These are phyloP conservation scores for Sceliomorpha sp. DNA, from an alignment of 2,888 invertebrate species.

Conservation along the genomic window DNA sequence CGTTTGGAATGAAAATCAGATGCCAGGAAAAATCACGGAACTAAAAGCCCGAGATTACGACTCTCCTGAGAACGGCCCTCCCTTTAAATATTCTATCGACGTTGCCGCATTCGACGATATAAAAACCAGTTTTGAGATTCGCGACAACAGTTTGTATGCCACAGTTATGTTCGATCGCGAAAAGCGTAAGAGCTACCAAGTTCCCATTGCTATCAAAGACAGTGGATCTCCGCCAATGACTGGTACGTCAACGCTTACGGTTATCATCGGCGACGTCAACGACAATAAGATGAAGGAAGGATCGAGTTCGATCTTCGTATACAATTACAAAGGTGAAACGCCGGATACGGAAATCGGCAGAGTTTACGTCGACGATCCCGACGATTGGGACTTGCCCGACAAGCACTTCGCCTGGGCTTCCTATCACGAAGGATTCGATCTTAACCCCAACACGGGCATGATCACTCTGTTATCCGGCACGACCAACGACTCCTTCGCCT, in stretches of 20 bases:
- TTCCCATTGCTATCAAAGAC: conserved; percentile 95
- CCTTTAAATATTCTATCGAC: conserved; percentile 88
- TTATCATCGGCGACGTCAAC: conserved; percentile 96
- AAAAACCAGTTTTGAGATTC: conserved; percentile 86
- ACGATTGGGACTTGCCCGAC: conserved; percentile 98
- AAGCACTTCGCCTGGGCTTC: conserved; percentile 90
- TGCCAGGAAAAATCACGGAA: conserved; percentile 84
- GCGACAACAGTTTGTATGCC: conserved; percentile 86
- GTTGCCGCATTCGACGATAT: conserved; percentile 85
- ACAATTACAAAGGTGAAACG: conserved; percentile 93
- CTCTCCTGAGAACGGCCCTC: conserved; percentile 90
- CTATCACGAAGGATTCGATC: conserved; percentile 85
- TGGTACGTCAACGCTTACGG: conserved; percentile 90
- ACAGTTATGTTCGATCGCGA: conserved; percentile 92
- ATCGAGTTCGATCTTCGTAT: conserved; percentile 94
- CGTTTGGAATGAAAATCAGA: conserved; percentile 91
- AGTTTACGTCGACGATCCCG: conserved; percentile 95
- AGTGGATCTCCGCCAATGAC: conserved; percentile 87
- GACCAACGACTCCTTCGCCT: conserved; percentile 87
- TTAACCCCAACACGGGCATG: conserved; percentile 90
- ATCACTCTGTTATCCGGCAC: conserved; percentile 92
- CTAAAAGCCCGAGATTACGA: conserved; percentile 91
- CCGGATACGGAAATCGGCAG: conserved; percentile 93
- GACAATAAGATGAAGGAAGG: conserved; percentile 95
- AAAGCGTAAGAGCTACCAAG: conserved; percentile 90